These are phyloP conservation scores for Lipotes vexillifer DNA, from an alignment of 2,113 vertebrate species.

Conservation along the genomic window DNA sequence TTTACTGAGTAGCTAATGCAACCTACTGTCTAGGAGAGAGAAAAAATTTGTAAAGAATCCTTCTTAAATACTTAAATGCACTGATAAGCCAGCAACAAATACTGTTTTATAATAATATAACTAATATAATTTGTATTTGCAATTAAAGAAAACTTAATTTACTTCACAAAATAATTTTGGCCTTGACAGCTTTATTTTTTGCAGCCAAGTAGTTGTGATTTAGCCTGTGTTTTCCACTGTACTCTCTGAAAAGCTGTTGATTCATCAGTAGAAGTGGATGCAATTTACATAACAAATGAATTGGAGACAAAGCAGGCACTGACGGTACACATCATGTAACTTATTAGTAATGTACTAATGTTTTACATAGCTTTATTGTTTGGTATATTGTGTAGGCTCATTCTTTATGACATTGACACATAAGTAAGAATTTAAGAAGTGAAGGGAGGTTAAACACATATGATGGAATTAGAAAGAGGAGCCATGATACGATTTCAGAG, in stretches of 20 bases:
- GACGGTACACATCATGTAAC: slow-evolving; percentile 46
- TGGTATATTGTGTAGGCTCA: slow-evolving; percentile 20
- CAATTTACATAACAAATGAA: slow-evolving; percentile 7
- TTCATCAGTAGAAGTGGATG: slow-evolving; percentile 52
- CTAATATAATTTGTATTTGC: slow-evolving; percentile 50
- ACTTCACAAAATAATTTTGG: not conserved
- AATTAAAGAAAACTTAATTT: slow-evolving; percentile 19
- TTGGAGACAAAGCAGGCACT: not conserved
- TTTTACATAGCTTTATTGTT: not conserved
- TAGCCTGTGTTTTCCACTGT: slow-evolving; percentile 41
- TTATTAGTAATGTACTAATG: slow-evolving; percentile 52
- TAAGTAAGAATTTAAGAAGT: slow-evolving; percentile 10
- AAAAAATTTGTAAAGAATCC: slow-evolving; percentile 3
- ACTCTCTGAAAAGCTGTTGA: slow-evolving; percentile 20
- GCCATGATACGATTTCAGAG: not conserved
- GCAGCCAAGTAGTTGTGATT: slow-evolving; percentile 46
- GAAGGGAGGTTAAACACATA: not conserved
- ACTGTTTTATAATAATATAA: slow-evolving; percentile 43
- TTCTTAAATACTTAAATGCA: slow-evolving; percentile 63
- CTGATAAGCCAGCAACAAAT: slow-evolving; percentile 56
- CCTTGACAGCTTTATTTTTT: slow-evolving; percentile 4
- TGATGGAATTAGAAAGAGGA: slow-evolving; percentile 5
- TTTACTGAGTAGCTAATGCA: slow-evolving; percentile 66
- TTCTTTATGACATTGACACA: slow-evolving; percentile 4
- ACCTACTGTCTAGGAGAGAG: not conserved